phyloP scores from a whole-genome alignment of 64 coral and sea anemone genomes.

The Montipora efflorescens region DNA sequence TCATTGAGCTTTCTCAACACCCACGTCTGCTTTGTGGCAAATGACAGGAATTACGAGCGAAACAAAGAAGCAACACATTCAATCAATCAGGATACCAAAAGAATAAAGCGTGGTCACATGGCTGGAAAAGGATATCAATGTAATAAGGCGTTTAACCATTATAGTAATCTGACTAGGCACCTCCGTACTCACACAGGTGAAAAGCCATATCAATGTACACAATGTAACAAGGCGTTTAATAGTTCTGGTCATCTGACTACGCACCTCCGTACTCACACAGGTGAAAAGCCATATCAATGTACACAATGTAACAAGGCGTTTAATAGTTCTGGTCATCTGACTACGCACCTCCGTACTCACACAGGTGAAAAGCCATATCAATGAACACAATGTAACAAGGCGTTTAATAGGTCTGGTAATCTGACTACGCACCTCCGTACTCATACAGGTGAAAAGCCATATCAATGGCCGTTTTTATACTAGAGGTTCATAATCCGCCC shows the following conservation, averaged over 20 bases:
- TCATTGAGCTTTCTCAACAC: not conserved
- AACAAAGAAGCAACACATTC: too few species aligned
- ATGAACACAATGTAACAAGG: conserved; percentile 54
- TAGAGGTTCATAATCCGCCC: too few species aligned
- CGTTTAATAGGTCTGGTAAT: conserved; percentile 5
- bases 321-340: not conserved
- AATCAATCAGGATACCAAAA: too few species aligned
- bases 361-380: conserved; percentile 35
- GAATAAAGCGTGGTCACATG: too few species aligned
- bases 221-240: conserved; percentile 12
- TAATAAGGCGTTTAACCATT: too few species aligned
- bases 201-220: conserved; percentile 27
- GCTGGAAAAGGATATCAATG: too few species aligned
- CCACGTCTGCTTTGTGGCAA: not conserved
- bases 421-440: conserved; percentile 31
- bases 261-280: not conserved
- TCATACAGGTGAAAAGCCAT: conserved; percentile 4
- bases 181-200: conserved; percentile 19
- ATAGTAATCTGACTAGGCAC: too few species aligned
- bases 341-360: conserved; percentile 9
- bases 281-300: conserved; percentile 32
- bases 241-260: not conserved
- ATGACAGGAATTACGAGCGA: too few species aligned
- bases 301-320: conserved; percentile 56
- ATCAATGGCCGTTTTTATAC: too few species aligned